These are phyloP conservation scores for Lucilia cuprina DNA, from an alignment of 1,140 invertebrate species.

Conservation along the genomic window DNA sequence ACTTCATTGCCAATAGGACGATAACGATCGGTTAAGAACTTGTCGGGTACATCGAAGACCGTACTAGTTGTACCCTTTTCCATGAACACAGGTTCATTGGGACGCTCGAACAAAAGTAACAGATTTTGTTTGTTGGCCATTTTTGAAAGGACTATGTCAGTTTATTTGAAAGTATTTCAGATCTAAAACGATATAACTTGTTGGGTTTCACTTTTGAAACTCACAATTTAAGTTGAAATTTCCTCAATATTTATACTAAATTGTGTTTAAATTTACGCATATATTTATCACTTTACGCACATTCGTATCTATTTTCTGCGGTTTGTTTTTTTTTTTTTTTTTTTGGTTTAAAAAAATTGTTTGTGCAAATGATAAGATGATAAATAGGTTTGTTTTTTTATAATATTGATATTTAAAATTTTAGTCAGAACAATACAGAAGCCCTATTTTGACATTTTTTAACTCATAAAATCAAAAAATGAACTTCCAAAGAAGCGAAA, in stretches of 20 bases:
- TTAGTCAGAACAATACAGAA: too few relatives aligned
- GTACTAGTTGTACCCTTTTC: slow-evolving; percentile 50
- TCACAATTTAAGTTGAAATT: background rate
- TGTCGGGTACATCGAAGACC: slow-evolving; percentile 71
- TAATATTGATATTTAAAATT: too few relatives aligned
- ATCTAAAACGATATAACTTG: background rate
- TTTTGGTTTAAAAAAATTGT: background rate
- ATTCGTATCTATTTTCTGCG: background rate
- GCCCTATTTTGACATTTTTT: too few relatives aligned
- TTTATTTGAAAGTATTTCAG: too few relatives aligned
- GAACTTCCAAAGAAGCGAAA: too few relatives aligned
- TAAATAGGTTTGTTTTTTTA: background rate
- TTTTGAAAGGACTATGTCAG: background rate
- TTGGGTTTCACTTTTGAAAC: background rate
- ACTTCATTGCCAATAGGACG: slow-evolving; percentile 64
- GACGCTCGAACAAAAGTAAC: slow-evolving; percentile 75
- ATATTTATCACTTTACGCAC: background rate
- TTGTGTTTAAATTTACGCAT: background rate
- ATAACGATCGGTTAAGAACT: slow-evolving; percentile 71
- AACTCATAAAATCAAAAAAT: too few relatives aligned
- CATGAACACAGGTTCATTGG: slow-evolving; percentile 72
- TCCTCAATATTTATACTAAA: background rate
- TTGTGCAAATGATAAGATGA: background rate
- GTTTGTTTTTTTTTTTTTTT: background rate
- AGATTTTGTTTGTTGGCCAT: slow-evolving; percentile 63